phyloP scores from a whole-genome alignment of 2,888 invertebrate species.

The Eilema griseolum region DNA sequence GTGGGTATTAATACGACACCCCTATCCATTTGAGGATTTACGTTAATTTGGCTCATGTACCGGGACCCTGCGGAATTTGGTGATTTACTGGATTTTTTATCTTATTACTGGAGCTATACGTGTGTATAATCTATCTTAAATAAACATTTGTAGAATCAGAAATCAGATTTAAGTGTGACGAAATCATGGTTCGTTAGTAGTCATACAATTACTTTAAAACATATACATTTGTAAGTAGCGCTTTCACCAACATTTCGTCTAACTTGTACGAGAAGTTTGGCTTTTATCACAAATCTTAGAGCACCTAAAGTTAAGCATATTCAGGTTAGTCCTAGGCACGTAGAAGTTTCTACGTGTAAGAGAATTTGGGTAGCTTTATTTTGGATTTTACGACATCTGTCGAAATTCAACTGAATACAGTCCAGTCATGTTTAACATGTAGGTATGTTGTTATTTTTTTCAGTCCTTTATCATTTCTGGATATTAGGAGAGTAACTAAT shows the following conservation, averaged over 20 bases:
- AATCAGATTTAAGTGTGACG: not conserved
- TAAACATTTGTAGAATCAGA: not conserved
- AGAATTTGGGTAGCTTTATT: not conserved
- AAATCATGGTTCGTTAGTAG: conserved; percentile 1
- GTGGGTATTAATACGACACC: too few species aligned
- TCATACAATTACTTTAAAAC: conserved; percentile 25
- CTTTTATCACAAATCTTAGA: conserved; percentile 28
- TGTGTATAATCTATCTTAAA: not conserved
- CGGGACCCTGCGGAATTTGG: too few species aligned
- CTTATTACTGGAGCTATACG: too few species aligned
- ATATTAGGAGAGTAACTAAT: too few species aligned
- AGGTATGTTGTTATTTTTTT: too few species aligned
- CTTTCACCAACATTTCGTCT: conserved; percentile 24
- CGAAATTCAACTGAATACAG: too few species aligned
- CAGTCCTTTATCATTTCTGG: too few species aligned
- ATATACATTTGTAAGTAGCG: not conserved
- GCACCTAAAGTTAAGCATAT: conserved; percentile 33
- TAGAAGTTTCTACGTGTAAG: conserved; percentile 10
- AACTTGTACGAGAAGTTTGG: conserved; percentile 41
- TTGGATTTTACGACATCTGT: not conserved
- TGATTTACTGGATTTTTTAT: too few species aligned
- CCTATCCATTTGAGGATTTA: too few species aligned
- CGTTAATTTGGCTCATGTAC: too few species aligned
- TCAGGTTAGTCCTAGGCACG: conserved; percentile 30
- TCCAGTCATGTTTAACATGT: too few species aligned